These are phyloP conservation scores for Sarcophaga variegata DNA, from an alignment of 2,888 invertebrate genomes.

Conservation along the genomic window DNA sequence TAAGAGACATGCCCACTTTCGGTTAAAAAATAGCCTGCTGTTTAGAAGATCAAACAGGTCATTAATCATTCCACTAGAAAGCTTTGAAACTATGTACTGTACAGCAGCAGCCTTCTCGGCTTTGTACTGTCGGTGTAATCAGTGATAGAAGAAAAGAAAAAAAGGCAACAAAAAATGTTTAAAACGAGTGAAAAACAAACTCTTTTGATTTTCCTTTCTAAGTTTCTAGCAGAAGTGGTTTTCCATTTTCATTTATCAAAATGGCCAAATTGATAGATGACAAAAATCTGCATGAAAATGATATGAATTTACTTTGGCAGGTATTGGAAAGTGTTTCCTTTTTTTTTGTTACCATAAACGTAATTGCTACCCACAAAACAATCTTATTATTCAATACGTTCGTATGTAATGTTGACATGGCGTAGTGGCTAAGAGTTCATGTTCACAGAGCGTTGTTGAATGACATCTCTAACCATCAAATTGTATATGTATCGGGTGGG, in stretches of 20 bases:
- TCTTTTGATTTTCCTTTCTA: constrained; percentile 46
- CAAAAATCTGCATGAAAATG: constrained; percentile 26
- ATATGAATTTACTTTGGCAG: neutral
- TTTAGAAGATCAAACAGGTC: constrained; percentile 61
- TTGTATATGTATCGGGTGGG: too few relatives aligned
- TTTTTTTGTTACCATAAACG: too few relatives aligned
- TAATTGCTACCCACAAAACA: too few relatives aligned
- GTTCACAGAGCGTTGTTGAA: too few relatives aligned
- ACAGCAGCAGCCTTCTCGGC: neutral
- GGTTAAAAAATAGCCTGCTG: constrained; percentile 54
- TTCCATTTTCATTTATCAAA: constrained; percentile 59
- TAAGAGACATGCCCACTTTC: constrained; percentile 61
- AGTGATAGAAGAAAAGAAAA: neutral
- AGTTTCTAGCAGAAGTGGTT: constrained; percentile 7
- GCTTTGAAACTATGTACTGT: neutral
- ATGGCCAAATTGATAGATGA: neutral
- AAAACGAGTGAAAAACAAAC: neutral
- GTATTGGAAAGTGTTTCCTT: constrained; percentile 1
- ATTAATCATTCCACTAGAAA: constrained; percentile 63
- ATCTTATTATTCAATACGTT: too few relatives aligned
- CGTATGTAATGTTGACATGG: too few relatives aligned
- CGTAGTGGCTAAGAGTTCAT: too few relatives aligned
- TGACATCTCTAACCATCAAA: too few relatives aligned
- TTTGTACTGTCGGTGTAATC: neutral
- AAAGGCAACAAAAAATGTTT: neutral